phyloP scores from a whole-genome alignment of 2,113 vertebrate species.

The Laticauda colubrina region DNA sequence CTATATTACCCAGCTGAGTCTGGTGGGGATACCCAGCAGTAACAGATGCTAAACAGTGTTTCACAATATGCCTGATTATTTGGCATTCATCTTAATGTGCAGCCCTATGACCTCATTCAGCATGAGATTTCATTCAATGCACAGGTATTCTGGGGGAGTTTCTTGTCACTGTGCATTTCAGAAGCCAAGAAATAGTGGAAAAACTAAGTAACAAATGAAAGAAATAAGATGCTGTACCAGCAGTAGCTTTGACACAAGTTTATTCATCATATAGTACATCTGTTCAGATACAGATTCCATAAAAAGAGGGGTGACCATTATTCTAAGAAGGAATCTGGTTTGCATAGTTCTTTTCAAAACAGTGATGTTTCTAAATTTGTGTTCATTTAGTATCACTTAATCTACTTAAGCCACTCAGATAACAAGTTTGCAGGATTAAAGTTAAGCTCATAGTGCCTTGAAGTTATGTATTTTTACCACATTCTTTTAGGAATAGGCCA shows the following conservation, averaged over 20 bases:
- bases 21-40: constrained; percentile 15
- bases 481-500: neutral
- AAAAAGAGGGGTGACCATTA: neutral
- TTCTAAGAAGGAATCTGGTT: neutral
- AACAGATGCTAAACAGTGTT: constrained; percentile 57
- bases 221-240: constrained; percentile 9
- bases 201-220: constrained; percentile 21
- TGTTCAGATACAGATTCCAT: neutral
- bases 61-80: constrained; percentile 42
- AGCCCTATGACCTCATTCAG: constrained; percentile 21
- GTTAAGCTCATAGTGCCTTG: neutral
- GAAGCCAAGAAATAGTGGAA: neutral
- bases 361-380: neutral
- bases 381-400: neutral
- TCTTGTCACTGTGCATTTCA: constrained; percentile 4
- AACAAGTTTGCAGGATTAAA: neutral
- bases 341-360: neutral
- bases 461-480: neutral
- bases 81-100: constrained; percentile 29
- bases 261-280: constrained; percentile 1
- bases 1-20: constrained; percentile 7
- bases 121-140: constrained; percentile 23
- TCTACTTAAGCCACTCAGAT: neutral
- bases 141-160: constrained; percentile 9
- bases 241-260: constrained; percentile 12